Evolutionary conservation across 2,888 invertebrate species (phyloP), one percentile per base, ranked within the genome.

Genomic region (Drosophila buzzatii): DNA sequence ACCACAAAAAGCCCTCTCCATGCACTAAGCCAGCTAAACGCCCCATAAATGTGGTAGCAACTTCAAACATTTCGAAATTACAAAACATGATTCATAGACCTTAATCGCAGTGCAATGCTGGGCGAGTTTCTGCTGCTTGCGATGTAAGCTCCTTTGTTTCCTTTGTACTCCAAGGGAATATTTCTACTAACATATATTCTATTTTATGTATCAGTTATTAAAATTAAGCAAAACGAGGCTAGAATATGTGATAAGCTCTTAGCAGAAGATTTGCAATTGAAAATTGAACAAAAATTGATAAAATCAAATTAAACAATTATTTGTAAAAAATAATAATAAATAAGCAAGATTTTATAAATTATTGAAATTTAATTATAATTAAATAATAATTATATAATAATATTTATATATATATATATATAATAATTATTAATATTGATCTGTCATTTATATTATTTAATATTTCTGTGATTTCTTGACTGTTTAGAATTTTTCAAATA

Each of bases 11-110:
- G 39, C 45, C 63, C 58, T 61, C 39, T 64, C 80, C 56, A 79
- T 33, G 58, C 63, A 47, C 79, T 33, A 39, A 79, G 76, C 49
- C 76, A 70, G 64, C 58, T 72, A 79, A 74, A 53, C 61, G 76
- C 60, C 60, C 60, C 70, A 64, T 64, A 75, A 79, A 69, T 61
- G 75, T 53, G 76, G 51, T 70, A 23, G 16, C 59, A 65, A 51
- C 61, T 33, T 60, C 47, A 61, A 67, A 71, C 67, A 59, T 44
- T 62, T 60, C 51, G 41, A 63, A 75, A 76, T 63, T 79, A 52
- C 62, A 45, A 67, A 59, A 69, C 74, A 69, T 76, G 74, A 68
- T 58, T 73, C 76, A 76, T 55, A 42, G 37, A 66, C 45, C 44
- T 14, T 57, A 57, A 72, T 52, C 59, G 53, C 27, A 33, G 16